A percentile compares a stretch with the other conserved stretches of the same genome.
phyloP scores from a whole-genome alignment of 2,888 invertebrate genomes.

The Tricholauxania praeusta region DNA sequence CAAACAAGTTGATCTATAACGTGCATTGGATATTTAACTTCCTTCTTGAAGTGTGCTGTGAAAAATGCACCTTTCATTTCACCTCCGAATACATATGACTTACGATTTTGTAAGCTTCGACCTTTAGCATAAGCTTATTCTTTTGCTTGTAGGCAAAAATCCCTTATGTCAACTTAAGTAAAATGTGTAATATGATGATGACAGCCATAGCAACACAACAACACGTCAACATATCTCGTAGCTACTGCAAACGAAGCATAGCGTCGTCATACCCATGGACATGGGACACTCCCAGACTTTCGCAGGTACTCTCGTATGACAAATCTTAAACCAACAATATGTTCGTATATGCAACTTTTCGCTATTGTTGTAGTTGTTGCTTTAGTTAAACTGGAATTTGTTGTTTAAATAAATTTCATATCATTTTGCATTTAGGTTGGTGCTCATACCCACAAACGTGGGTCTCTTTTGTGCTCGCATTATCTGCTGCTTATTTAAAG shows the following conservation, averaged over 20 bases:
- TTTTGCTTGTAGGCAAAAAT: too few relatives aligned
- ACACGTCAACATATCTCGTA: not conserved
- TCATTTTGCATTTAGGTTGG: conserved; percentile 6
- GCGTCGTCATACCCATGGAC: conserved; percentile 6
- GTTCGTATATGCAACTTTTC: not conserved
- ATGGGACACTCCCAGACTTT: conserved; percentile 23
- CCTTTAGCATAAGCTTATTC: too few relatives aligned
- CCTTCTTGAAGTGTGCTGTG: too few relatives aligned
- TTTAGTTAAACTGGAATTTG: not conserved
- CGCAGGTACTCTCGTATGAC: conserved; percentile 15
- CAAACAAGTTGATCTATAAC: too few relatives aligned
- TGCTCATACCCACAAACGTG: too few relatives aligned
- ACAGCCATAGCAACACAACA: not conserved
- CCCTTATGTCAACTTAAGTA: conserved; percentile 1
- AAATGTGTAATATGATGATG: conserved; percentile 1
- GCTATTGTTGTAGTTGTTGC: conserved; percentile 10
- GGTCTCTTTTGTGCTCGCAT: too few relatives aligned
- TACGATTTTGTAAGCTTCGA: too few relatives aligned
- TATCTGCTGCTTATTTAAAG: too few relatives aligned
- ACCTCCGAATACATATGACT: too few relatives aligned
- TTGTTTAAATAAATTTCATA: not conserved
- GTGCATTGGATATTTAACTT: too few relatives aligned
- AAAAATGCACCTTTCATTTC: too few relatives aligned
- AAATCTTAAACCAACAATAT: not conserved
- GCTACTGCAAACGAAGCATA: too few relatives aligned